Conservation (phyloP, 2,113 vertebrate genomes). For the Caloenas nicobarica region DNA sequence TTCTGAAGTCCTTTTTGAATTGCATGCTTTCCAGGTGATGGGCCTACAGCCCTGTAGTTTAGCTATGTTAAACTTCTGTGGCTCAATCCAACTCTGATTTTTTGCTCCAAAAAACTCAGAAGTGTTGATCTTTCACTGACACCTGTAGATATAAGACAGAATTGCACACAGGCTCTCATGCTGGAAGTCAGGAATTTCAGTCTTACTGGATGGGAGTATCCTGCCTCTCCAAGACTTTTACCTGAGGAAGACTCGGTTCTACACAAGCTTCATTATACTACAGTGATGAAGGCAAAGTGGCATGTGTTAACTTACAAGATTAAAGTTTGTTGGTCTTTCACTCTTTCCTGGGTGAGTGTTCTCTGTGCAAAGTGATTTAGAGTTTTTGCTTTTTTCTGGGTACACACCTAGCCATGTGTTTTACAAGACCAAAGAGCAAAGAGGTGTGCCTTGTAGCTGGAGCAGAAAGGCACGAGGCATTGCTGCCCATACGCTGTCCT, state of each 20-base stretch:
- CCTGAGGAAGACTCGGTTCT: background rate
- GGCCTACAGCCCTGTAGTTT: background rate
- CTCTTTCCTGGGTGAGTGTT: background rate
- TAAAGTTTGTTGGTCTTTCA: background rate
- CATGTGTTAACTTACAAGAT: rapidly evolving
- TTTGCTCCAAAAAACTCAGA: background rate
- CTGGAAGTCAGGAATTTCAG: background rate
- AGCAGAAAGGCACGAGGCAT: background rate
- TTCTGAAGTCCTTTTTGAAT: background rate
- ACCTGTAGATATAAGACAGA: constrained; percentile 22
- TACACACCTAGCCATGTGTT: background rate
- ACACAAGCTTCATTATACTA: background rate
- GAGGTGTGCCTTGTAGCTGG: background rate
- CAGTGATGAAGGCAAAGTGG: background rate
- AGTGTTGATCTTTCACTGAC: constrained; percentile 28
- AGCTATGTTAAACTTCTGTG: background rate
- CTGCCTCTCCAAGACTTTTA: background rate
- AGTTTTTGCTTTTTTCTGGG: background rate
- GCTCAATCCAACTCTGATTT: rapidly evolving
- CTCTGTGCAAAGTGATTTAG: background rate
- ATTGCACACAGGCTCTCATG: background rate
- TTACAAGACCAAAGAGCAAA: background rate
- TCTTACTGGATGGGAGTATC: background rate
- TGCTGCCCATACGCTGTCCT: background rate
- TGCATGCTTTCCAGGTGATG: background rate